A percentile compares a stretch with the other conserved stretches of the same genome.
These are phyloP conservation scores for Heliocidaris erythrogramma DNA, from an alignment of 35 echinoderm and acorn worm genomes.

Conservation along the genomic window DNA sequence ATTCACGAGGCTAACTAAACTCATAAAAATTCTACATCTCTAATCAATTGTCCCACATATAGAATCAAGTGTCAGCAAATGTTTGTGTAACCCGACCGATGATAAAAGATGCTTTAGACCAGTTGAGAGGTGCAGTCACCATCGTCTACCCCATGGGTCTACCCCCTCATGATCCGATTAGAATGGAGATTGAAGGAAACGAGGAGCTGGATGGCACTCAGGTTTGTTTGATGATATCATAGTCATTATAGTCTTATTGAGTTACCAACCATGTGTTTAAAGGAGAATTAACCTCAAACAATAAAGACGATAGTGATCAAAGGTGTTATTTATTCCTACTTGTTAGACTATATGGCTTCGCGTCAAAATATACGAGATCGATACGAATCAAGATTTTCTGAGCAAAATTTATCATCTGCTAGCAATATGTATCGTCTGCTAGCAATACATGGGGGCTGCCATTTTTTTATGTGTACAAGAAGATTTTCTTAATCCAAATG, in stretches of 20 bases:
- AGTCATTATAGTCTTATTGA: neutral
- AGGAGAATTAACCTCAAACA: neutral
- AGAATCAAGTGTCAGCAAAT: constrained; percentile 87
- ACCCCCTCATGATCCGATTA: constrained; percentile 94
- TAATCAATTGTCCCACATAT: neutral
- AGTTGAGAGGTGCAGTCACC: constrained; percentile 86
- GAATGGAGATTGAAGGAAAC: constrained; percentile 90
- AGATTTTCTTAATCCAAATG: no score
- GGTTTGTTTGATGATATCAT: constrained; percentile 47
- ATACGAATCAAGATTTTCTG: no score
- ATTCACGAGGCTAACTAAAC: no score
- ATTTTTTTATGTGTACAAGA: no score
- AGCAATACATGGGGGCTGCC: no score
- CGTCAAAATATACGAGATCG: no score
- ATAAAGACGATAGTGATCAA: no score
- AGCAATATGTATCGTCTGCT: no score
- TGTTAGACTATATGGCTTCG: no score
- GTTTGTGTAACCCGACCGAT: constrained; percentile 78
- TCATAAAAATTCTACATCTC: no score
- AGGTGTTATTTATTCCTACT: no score
- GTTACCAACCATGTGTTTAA: neutral
- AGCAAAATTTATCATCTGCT: no score
- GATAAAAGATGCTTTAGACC: constrained; percentile 89
- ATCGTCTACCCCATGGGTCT: constrained; percentile 98
- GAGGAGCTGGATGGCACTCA: constrained; percentile 93